Evolutionary conservation across 2,113 vertebrate species (phyloP).

Genomic region (Notothenia rossii): DNA sequence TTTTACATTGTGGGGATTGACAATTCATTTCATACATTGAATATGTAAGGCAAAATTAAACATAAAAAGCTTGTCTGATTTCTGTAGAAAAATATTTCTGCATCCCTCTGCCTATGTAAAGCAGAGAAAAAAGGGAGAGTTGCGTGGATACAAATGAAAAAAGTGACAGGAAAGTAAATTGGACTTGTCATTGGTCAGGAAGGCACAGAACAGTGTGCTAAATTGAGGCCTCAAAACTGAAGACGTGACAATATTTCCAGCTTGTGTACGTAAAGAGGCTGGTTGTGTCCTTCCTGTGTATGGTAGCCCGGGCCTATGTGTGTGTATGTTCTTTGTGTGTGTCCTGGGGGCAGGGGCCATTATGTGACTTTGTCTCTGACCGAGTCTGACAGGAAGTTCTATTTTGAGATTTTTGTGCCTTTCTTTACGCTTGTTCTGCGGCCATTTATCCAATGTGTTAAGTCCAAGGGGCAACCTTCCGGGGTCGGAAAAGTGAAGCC

Average conservation of each 20-base stretch:
- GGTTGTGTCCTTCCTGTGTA: slow-evolving; percentile 13
- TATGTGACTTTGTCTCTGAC: slow-evolving; percentile 25
- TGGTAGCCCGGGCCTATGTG: slow-evolving; percentile 3
- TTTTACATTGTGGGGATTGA: not conserved
- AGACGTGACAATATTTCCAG: slow-evolving; percentile 6
- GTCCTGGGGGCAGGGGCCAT: not conserved
- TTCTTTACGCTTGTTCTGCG: not conserved
- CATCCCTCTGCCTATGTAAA: slow-evolving; percentile 12
- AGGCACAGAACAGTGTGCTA: not conserved
- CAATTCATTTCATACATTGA: not conserved
- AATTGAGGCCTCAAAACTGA: not conserved
- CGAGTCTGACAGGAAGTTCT: slow-evolving; percentile 19
- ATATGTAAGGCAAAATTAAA: not conserved
- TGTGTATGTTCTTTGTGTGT: not conserved
- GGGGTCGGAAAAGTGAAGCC: too few relatives aligned
- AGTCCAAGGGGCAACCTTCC: not conserved
- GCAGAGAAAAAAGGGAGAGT: not conserved
- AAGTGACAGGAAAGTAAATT: slow-evolving; percentile 1
- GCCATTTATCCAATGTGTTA: not conserved
- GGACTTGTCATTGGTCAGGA: slow-evolving; percentile 12
- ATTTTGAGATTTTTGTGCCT: slow-evolving; percentile 22
- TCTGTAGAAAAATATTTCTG: not conserved
- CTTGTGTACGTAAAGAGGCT: not conserved
- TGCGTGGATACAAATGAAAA: too few relatives aligned
- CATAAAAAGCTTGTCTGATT: not conserved